Conservation (phyloP, 1,140 invertebrate genomes). For the Neodiprion lecontei region DNA sequence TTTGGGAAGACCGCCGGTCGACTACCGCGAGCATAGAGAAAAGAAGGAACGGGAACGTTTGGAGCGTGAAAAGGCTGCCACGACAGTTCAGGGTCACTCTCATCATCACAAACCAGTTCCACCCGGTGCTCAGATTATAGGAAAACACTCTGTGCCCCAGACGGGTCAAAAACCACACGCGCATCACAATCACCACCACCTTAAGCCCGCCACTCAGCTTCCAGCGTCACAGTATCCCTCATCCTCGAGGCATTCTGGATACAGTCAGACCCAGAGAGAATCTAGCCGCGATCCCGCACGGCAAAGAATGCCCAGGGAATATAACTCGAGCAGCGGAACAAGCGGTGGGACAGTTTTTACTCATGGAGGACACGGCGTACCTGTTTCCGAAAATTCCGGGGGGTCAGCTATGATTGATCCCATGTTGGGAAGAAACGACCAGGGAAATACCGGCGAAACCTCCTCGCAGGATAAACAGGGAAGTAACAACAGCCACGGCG, state of each 20-base stretch:
- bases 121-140: slow-evolving; percentile 34
- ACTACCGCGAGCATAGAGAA: slow-evolving; percentile 64
- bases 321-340: slow-evolving; percentile 26
- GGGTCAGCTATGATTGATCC: background rate
- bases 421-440: background rate
- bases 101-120: slow-evolving; percentile 45
- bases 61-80: slow-evolving; percentile 39
- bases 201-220: slow-evolving; percentile 31
- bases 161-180: slow-evolving; percentile 37
- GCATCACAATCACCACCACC: slow-evolving; percentile 55
- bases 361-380: background rate
- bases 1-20: slow-evolving; percentile 40
- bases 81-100: slow-evolving; percentile 38
- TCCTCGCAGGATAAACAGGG: slow-evolving; percentile 41
- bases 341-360: slow-evolving; percentile 20
- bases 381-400: background rate
- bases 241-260: slow-evolving; percentile 9
- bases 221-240: background rate
- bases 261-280: slow-evolving; percentile 44
- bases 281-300: slow-evolving; percentile 21
- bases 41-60: slow-evolving; percentile 61
- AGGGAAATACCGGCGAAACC: slow-evolving; percentile 31
- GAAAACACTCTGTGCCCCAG: slow-evolving; percentile 42
- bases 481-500: slow-evolving; percentile 39
- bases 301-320: slow-evolving; percentile 45